Evolutionary conservation across 2,797 vertebrate genomes (phyloP).

Genomic region (Mallotus villosus): DNA sequence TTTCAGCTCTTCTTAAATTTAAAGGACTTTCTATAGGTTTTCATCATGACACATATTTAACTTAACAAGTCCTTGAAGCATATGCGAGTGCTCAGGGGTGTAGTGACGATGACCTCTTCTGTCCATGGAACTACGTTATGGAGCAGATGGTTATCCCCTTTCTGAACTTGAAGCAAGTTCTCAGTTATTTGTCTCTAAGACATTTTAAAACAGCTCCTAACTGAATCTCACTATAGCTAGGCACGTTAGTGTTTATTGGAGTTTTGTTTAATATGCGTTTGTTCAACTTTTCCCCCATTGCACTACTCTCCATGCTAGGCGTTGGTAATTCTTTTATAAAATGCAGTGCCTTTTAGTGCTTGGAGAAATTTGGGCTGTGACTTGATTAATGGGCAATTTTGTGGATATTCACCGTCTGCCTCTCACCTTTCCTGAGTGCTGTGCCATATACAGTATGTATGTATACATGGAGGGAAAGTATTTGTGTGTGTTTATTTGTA

Average conservation of each 20-base stretch:
- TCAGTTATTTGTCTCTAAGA: neutral
- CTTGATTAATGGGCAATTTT: neutral
- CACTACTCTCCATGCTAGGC: neutral
- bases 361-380: conserved; percentile 6
- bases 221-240: neutral
- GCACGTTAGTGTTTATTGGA: neutral
- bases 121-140: neutral
- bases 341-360: conserved; percentile 1
- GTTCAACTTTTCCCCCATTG: neutral
- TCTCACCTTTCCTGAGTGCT: conserved; percentile 31
- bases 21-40: neutral
- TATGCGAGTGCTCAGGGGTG: neutral
- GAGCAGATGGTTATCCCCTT: neutral
- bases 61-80: too few relatives aligned
- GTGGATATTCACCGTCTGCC: neutral
- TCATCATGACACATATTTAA: too few relatives aligned
- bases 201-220: neutral
- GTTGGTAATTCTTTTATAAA: neutral
- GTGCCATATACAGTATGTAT: conserved; percentile 31
- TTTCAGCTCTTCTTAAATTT: neutral
- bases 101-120: neutral
- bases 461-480: conserved; percentile 16
- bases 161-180: neutral
- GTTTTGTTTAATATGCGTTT: neutral
- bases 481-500: conserved; percentile 17